phyloP scores from a whole-genome alignment of 1,140 invertebrate species.

The Tachypleus tridentatus region DNA sequence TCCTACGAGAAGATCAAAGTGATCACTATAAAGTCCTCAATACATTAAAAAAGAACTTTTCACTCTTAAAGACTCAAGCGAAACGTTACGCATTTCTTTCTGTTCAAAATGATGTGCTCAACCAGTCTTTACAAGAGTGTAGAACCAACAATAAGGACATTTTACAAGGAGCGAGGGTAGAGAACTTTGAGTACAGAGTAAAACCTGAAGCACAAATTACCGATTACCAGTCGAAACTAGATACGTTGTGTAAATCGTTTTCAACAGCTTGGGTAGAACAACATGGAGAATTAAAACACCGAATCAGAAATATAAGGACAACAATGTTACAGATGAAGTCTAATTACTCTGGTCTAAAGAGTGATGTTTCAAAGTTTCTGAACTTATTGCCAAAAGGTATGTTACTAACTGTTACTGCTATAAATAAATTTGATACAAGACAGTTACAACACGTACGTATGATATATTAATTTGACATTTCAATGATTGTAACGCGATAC shows the following conservation, averaged over 20 bases:
- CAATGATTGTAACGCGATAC: no score
- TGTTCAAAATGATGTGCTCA: conserved; percentile 15
- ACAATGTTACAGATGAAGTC: background rate
- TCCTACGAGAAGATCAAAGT: conserved; percentile 53
- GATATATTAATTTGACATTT: no score
- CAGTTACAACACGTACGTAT: no score
- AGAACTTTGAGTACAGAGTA: background rate
- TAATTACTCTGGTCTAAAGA: no score
- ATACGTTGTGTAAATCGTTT: no score
- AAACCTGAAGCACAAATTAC: conserved; percentile 3
- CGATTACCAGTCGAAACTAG: conserved; percentile 5
- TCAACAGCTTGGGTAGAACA: no score
- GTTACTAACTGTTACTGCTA: no score
- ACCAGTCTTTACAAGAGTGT: conserved; percentile 7
- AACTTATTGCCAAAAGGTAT: no score
- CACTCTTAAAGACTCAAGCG: background rate
- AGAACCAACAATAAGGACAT: background rate
- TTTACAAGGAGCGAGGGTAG: background rate
- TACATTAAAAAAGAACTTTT: conserved; percentile 10
- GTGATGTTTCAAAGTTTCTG: no score
- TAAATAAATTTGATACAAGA: no score
- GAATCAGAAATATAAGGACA: no score
- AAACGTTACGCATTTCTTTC: conserved; percentile 11
- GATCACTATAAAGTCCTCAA: conserved; percentile 15
- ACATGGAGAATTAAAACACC: no score